phyloP scores from a whole-genome alignment of 1,140 invertebrate species.

The Drosophila saltans region DNA sequence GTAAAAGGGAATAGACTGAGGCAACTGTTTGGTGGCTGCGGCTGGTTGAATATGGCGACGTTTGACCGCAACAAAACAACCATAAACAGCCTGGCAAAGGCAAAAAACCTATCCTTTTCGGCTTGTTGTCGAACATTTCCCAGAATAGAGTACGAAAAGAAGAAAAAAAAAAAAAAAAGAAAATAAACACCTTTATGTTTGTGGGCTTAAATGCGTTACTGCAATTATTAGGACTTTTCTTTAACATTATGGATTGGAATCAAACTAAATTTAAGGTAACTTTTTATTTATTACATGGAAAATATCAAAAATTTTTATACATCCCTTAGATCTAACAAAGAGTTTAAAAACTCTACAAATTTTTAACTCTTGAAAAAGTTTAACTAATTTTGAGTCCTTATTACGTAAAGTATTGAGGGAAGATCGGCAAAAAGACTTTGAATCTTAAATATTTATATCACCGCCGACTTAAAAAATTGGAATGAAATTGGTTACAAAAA shows the following conservation, averaged over 20 bases:
- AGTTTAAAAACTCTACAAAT: too few species aligned
- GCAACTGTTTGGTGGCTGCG: not conserved
- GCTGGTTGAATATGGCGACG: conserved; percentile 13
- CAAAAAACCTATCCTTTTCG: not conserved
- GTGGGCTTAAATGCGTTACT: not conserved
- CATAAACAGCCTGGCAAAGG: conserved; percentile 12
- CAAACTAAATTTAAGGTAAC: not conserved
- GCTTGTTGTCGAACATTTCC: not conserved
- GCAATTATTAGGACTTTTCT: not conserved
- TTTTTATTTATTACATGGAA: too few species aligned
- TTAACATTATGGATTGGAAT: not conserved
- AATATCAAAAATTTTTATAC: too few species aligned
- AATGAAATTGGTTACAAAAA: too few species aligned
- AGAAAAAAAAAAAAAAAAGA: not conserved
- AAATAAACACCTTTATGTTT: not conserved
- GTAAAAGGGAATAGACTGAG: not conserved
- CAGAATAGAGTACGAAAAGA: not conserved
- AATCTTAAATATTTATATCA: too few species aligned
- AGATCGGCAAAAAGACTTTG: too few species aligned
- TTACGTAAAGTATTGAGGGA: too few species aligned
- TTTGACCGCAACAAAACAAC: conserved; percentile 40
- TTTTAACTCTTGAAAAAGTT: too few species aligned
- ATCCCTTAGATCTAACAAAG: too few species aligned
- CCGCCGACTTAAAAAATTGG: too few species aligned
- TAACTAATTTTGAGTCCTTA: too few species aligned